phyloP scores from a whole-genome alignment of 2,888 invertebrate genomes.

The Tanaodytes sp. region DNA sequence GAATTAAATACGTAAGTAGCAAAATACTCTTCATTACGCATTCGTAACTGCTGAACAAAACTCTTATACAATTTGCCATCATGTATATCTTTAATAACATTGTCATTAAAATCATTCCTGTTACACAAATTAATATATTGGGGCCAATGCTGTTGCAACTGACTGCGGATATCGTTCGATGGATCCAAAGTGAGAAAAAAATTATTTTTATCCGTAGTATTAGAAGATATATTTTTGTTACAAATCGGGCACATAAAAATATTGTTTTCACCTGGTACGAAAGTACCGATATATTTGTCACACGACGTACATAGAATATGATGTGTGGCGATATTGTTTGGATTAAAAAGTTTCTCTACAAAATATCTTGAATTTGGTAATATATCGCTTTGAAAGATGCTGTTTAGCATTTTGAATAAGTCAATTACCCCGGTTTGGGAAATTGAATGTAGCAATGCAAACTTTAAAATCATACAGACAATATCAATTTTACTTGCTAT shows the following conservation, averaged over 20 bases:
- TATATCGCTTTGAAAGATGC: too few species aligned
- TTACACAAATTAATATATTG: background rate
- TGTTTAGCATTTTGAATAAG: too few species aligned
- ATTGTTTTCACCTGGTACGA: too few species aligned
- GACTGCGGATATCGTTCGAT: background rate
- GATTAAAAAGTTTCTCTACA: too few species aligned
- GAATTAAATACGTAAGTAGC: background rate
- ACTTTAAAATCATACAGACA: constrained; percentile 17
- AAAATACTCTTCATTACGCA: background rate
- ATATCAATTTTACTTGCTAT: constrained; percentile 1
- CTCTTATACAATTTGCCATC: background rate
- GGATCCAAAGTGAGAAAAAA: background rate
- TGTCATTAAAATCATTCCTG: too few species aligned
- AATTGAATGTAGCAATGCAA: too few species aligned
- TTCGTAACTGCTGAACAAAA: too few species aligned
- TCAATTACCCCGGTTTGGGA: too few species aligned
- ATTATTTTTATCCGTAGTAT: background rate
- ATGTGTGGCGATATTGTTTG: too few species aligned
- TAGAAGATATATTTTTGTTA: background rate
- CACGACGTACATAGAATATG: too few species aligned
- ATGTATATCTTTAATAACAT: background rate
- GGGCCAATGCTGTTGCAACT: background rate
- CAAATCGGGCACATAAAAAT: background rate
- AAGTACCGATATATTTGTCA: too few species aligned
- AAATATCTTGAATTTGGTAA: too few species aligned